Base-by-base conservation (phyloP, 2,797 vertebrate species). In the Selene dorsalis region DNA sequence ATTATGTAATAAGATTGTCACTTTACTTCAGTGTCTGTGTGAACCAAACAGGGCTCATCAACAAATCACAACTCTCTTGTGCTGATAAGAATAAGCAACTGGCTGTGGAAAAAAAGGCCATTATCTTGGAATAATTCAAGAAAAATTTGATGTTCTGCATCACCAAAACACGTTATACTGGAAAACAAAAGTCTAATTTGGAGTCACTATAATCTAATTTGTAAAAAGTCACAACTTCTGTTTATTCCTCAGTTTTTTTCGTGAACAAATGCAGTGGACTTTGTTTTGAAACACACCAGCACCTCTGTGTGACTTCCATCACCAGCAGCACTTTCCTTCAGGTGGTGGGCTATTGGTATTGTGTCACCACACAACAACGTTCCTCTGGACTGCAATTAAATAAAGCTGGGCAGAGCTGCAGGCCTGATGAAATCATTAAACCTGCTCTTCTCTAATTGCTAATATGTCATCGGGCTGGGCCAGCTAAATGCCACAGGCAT, bases 391-490 rank as follows among this genome's bases (percentile, higher is more conserved):
- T 38, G 69, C 71, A 77, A 75, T 82, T 69, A 69, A 86, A 84
- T 53, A 69, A 87, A 86, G 65, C 62, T 35, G 65, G 41, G 58
- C 70, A 73, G 73, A 69, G 80, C 70, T 0, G 0, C 28, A 35
- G 52, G 68, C 41, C 72, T 61, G 83, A 79, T 81, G 76, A 81
- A 85, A 88, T 86, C 77, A 88, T 86, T 79, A 78, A 83, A 88
- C 56, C 65, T 82, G 75, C 79, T 85, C 79, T 73, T 81, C 45
- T 88, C 82, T 82, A 83, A 89, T 79, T 90, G 87, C 72, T 83
- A 66, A 87, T 89, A 73, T 65, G 73, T 86, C 87, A 88, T 83
- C 58, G 62, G 71, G 69, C 70, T 70, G 63, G 77, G 73, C 73
- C 76, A 75, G 59, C 74, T 60, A 74, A 79, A 79, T 63, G 79